Conservation (phyloP, 1,140 invertebrate species). For the Pogonognathellus flavescens region DNA sequence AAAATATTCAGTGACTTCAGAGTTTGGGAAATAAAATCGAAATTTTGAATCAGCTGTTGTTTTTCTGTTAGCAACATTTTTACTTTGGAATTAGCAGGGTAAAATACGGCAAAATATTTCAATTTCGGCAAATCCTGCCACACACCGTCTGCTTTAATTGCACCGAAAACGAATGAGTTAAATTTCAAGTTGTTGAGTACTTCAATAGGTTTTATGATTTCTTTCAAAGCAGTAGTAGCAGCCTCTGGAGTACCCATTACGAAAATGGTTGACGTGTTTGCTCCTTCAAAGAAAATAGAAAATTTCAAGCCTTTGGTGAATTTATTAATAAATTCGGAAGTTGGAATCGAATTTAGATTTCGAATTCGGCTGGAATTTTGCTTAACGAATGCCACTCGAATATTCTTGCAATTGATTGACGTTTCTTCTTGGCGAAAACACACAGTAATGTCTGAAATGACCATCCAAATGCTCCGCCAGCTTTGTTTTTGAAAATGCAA, state of each 20-base stretch:
- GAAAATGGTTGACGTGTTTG: too few species aligned
- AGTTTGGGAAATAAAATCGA: background rate
- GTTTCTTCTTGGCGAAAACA: background rate
- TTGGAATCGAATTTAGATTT: background rate
- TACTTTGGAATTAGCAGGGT: background rate
- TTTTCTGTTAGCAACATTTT: background rate
- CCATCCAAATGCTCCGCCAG: background rate
- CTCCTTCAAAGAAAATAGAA: background rate
- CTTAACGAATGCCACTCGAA: background rate
- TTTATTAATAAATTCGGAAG: background rate
- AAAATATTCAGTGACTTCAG: background rate
- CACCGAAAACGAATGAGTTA: background rate
- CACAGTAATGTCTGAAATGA: background rate
- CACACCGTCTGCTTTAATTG: background rate
- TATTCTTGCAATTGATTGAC: background rate
- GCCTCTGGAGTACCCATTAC: background rate
- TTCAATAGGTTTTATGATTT: background rate
- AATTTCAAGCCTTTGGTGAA: background rate
- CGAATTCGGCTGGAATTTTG: background rate
- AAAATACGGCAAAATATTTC: background rate
- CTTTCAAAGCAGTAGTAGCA: background rate
- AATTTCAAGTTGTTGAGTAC: background rate
- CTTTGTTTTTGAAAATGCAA: background rate
- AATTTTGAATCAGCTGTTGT: background rate
- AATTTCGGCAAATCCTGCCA: background rate